phyloP scores from a whole-genome alignment of 2,113 vertebrate species.

The Ceuthmochares aereus region DNA sequence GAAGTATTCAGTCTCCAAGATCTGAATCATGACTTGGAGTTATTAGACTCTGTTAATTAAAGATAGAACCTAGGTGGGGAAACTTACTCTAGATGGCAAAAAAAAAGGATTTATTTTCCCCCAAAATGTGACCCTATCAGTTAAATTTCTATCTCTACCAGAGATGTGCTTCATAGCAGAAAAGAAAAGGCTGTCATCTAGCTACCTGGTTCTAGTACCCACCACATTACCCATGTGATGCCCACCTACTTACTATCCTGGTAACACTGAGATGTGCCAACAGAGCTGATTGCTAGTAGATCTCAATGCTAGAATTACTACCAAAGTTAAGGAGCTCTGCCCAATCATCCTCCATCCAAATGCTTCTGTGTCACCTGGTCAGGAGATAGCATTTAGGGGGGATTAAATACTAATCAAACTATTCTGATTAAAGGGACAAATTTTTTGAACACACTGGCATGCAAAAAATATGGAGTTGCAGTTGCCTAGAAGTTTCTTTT shows the following conservation, averaged over 20 bases:
- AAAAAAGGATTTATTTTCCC: accelerated
- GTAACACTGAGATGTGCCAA: neutral
- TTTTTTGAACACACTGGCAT: neutral
- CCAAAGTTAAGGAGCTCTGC: neutral
- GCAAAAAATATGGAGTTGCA: accelerated
- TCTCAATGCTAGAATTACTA: neutral
- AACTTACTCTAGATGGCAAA: neutral
- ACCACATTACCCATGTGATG: accelerated
- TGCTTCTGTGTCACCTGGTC: neutral
- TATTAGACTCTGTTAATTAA: neutral
- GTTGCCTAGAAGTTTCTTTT: neutral
- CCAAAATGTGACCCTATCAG: neutral
- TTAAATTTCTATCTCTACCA: neutral
- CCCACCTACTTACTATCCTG: neutral
- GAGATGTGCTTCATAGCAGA: neutral
- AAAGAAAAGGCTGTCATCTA: neutral
- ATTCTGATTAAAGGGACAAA: neutral
- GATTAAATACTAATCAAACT: neutral
- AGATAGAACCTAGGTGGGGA: no score
- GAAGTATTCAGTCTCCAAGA: neutral
- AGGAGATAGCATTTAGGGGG: neutral
- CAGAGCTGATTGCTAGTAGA: neutral
- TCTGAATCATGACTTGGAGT: neutral
- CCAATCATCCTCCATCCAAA: neutral
- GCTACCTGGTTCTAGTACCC: neutral